phyloP scores from a whole-genome alignment of 2,113 vertebrate species.

The Notiomystis cincta region DNA sequence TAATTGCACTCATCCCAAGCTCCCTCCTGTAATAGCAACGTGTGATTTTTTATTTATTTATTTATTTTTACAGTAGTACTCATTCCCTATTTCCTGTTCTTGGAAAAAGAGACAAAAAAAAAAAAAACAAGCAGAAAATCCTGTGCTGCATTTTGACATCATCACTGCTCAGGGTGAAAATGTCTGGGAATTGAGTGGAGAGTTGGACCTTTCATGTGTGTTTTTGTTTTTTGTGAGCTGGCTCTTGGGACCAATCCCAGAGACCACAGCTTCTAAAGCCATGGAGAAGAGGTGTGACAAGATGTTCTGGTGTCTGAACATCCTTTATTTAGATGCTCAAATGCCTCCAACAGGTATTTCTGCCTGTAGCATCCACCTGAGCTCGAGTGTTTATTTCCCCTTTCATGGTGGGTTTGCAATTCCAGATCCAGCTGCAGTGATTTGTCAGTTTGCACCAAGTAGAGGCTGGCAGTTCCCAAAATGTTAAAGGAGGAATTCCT shows the following conservation, averaged over 20 bases:
- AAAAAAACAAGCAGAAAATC: neutral
- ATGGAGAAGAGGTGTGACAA: neutral
- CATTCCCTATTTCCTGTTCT: neutral
- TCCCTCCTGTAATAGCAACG: neutral
- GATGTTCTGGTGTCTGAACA: neutral
- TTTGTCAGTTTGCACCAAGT: fast-evolving
- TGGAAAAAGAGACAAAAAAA: neutral
- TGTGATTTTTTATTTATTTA: conserved; percentile 3
- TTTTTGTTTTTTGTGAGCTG: no score
- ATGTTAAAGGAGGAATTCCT: neutral
- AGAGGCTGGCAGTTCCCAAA: neutral
- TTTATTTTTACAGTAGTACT: neutral
- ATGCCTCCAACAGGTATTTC: neutral
- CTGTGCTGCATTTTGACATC: neutral
- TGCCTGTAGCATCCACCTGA: neutral
- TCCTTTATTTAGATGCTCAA: neutral
- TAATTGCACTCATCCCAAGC: conserved; percentile 59
- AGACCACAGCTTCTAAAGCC: fast-evolving
- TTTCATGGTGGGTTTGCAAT: fast-evolving
- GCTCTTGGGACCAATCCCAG: neutral
- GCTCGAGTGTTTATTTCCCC: fast-evolving
- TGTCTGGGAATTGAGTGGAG: neutral
- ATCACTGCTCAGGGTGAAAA: neutral
- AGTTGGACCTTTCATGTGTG: fast-evolving
- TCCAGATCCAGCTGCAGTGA: neutral